Base-by-base conservation (phyloP, 2,113 vertebrate species). In the Sylvietta virens region DNA sequence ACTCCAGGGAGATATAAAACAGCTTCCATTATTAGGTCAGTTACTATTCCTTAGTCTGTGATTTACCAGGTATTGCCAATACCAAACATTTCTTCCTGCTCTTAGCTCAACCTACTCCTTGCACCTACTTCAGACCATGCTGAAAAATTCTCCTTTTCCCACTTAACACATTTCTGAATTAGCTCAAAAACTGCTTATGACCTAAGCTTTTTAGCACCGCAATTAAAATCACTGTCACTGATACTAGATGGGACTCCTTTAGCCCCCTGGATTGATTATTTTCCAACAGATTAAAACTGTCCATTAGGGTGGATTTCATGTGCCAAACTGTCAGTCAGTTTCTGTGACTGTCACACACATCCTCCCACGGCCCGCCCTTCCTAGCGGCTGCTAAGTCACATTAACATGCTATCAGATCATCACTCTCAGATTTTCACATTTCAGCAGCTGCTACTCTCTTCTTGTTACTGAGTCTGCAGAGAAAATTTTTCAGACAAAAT, bases 371-470 rank as follows among this genome's bases (percentile, higher is more conserved):
- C 64, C 64, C 22, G 0, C 78, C 81, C 61, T 84, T 93, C 73
- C 82, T 40, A 47, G 56, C 0, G 13, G 51, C 86, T 90, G 82
- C 80, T 90, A 83, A 94, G 81, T 64, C 83, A 84, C 76, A 92
- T 95, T 93, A 92, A 81, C 71, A 83, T 95, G 85, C 82, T 62
- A 86, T 93, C 86, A 88, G 86, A 95, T 92, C 83, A 92, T 81
- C 91, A 86, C 79, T 86, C 91, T 76, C 13, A 66, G 47, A 83
- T 82, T 94, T 93, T 93, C 9, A 2, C 72, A 90, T 90, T 93
- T 73, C 83, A 88, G 88, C 94, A 96, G 92, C 88, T 95, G 92
- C 91, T 95, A 81, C 80, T 93, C 80, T 88, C 87, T 76, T 85
- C 81, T 92, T 88, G 87, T 91, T 83, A 92, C 82, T 30, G 39